Percentiles rank a stretch among this genome's conserved stretches.
Evolutionary conservation across 2,113 vertebrate genomes (phyloP).

Genomic region (Pyxicephalus adspersus): DNA sequence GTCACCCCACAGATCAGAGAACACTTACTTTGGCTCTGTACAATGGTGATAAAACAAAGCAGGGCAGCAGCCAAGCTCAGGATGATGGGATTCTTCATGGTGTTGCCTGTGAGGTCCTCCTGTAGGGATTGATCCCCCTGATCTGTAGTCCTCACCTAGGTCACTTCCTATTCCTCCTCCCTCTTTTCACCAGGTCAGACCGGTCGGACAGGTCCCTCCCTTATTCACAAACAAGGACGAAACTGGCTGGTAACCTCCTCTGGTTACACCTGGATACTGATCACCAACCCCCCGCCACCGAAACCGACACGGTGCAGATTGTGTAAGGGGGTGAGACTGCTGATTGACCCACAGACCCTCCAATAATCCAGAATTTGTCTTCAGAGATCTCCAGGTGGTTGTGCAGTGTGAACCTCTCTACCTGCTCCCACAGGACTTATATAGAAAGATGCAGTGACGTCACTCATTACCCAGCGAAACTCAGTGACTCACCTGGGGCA

Average conservation of each 20-base stretch:
- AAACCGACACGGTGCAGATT: background rate
- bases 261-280: conserved; percentile 41
- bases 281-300: conserved; percentile 8
- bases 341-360: background rate
- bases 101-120: background rate
- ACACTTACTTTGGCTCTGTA: conserved; percentile 62
- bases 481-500: conserved; percentile 36
- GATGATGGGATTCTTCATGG: background rate
- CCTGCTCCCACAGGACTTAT: background rate
- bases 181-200: conserved; percentile 41
- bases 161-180: conserved; percentile 34
- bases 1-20: background rate
- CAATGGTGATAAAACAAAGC: background rate
- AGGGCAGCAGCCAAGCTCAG: conserved; percentile 16
- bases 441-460: conserved; percentile 13
- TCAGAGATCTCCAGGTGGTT: background rate
- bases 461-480: conserved; percentile 46
- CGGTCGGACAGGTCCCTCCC: conserved; percentile 43
- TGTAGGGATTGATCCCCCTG: background rate
- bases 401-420: background rate
- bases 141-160: conserved; percentile 6
- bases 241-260: conserved; percentile 17
- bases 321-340: background rate
- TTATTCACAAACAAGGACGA: conserved; percentile 50
- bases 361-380: background rate